Evolutionary conservation across 2,888 invertebrate species (phyloP).

Genomic region (Heliconius ismenius): DNA sequence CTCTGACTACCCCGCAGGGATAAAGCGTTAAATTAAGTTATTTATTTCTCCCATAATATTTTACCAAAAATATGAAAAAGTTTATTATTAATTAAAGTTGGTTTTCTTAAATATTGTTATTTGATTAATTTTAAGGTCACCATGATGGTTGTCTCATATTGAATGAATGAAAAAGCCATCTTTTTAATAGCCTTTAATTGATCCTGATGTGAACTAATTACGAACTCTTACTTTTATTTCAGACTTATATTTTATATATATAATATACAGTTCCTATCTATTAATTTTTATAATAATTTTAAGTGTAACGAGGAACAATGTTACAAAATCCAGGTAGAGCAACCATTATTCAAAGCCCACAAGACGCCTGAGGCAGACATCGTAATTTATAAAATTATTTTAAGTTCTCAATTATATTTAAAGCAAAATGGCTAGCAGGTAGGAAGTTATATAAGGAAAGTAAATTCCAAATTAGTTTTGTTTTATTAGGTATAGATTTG

Average conservation of each 20-base stretch:
- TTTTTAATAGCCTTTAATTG: background rate
- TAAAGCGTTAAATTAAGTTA: no score
- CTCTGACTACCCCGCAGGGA: no score
- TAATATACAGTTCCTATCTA: background rate
- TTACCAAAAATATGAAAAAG: no score
- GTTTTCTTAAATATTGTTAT: background rate
- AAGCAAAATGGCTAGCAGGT: background rate
- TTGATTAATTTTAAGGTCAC: background rate
- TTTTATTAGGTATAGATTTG: background rate
- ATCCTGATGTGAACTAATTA: background rate
- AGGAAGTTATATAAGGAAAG: no score
- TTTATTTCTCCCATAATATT: no score
- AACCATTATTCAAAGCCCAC: constrained; percentile 17
- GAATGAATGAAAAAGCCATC: background rate
- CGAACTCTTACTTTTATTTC: background rate
- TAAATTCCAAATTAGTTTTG: background rate
- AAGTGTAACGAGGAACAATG: constrained; percentile 19
- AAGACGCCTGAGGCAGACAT: constrained; percentile 17
- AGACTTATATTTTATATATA: background rate
- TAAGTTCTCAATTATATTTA: constrained; percentile 7
- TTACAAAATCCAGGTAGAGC: constrained; percentile 20
- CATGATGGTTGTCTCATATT: no score
- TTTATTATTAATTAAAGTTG: background rate
- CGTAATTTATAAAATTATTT: constrained; percentile 19
- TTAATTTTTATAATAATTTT: background rate